phyloP scores from a whole-genome alignment of 2,888 invertebrate genomes.

The Anarsia innoxiella region DNA sequence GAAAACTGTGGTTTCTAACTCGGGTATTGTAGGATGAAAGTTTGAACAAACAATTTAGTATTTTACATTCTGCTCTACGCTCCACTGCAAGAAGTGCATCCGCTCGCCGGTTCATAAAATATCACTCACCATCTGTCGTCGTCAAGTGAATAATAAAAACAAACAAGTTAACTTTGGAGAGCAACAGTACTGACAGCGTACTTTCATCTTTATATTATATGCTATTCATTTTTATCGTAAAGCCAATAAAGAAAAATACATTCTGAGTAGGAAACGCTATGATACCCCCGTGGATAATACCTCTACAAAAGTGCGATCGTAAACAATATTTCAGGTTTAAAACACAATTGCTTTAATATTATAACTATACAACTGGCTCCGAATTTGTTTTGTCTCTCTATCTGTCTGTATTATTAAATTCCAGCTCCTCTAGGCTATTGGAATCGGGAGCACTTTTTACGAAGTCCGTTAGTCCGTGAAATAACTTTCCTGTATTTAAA shows the following conservation, averaged over 20 bases:
- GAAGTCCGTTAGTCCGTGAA: conserved; percentile 38
- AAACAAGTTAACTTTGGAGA: background rate
- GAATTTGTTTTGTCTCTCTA: no score
- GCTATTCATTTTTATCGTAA: conserved; percentile 1
- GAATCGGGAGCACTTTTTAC: conserved; percentile 21
- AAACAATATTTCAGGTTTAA: no score
- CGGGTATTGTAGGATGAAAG: conserved; percentile 20
- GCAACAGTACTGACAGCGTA: background rate
- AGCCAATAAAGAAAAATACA: conserved; percentile 8
- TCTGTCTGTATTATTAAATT: no score
- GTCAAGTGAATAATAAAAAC: conserved; percentile 4
- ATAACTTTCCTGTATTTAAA: conserved; percentile 52
- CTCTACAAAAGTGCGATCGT: no score
- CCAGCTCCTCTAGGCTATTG: background rate
- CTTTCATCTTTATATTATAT: no score
- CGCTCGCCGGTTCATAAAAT: conserved; percentile 11
- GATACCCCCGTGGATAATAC: conserved; percentile 7
- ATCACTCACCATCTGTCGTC: background rate
- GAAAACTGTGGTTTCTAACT: conserved; percentile 15
- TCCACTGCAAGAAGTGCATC: conserved; percentile 9
- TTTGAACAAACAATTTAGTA: conserved; percentile 29
- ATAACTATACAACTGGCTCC: no score
- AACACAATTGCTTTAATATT: no score
- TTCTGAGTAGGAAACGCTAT: conserved; percentile 2
- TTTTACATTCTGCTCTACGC: conserved; percentile 23